phyloP scores from a whole-genome alignment of 2,797 vertebrate genomes.

The Myripristis jacobus region DNA sequence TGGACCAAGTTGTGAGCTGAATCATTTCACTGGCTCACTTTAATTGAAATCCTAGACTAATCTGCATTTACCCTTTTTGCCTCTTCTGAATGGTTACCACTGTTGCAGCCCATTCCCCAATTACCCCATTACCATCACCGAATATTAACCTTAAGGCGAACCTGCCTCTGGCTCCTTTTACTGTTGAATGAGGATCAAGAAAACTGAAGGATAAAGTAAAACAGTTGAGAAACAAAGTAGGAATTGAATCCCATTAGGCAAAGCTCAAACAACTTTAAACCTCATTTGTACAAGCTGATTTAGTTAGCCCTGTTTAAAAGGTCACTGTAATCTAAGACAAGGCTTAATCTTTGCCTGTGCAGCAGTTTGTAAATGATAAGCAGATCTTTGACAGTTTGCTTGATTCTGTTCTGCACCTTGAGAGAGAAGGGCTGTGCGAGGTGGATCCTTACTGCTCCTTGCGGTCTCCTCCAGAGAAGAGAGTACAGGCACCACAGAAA shows the following conservation, averaged over 20 bases:
- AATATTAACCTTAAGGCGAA: background rate
- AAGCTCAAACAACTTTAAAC: background rate
- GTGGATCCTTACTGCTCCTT: conserved; percentile 86
- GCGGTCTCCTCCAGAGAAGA: conserved; percentile 68
- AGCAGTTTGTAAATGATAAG: conserved; percentile 1
- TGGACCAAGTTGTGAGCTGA: conserved; percentile 13
- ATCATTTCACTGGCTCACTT: conserved; percentile 11
- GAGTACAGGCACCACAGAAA: conserved; percentile 65
- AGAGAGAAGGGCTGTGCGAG: conserved; percentile 92
- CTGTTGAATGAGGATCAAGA: conserved; percentile 7
- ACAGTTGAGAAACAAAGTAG: background rate
- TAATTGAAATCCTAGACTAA: background rate
- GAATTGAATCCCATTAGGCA: background rate
- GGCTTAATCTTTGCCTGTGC: background rate
- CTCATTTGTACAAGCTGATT: conserved; percentile 9
- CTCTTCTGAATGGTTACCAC: background rate
- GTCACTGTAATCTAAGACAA: conserved; percentile 16
- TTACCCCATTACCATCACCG: background rate
- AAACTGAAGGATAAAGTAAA: background rate
- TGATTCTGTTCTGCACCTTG: conserved; percentile 79
- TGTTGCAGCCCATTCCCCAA: background rate
- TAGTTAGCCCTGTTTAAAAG: conserved; percentile 8
- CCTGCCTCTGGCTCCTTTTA: too few relatives aligned
- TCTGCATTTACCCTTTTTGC: background rate
- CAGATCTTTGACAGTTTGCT: background rate